phyloP scores from a whole-genome alignment of 2,888 invertebrate species.

The Anarsia innoxiella region DNA sequence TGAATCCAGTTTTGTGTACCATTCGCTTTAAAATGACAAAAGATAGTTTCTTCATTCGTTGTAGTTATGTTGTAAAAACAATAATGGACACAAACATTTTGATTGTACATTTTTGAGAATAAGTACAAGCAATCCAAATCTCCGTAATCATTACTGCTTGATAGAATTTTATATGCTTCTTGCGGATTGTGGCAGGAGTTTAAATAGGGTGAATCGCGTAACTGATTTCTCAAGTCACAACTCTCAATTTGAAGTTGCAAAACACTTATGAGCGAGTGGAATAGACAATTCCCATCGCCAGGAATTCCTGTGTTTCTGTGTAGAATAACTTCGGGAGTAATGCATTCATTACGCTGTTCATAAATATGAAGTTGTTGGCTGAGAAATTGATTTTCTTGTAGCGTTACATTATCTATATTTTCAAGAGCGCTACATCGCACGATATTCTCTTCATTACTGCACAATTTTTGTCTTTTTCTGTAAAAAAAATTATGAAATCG shows the following conservation, averaged over 20 bases:
- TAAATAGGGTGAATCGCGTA: constrained; percentile 35
- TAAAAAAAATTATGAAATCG: constrained; percentile 10
- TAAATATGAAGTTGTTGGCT: constrained; percentile 20
- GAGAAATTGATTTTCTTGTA: not conserved
- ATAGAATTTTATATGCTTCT: constrained; percentile 30
- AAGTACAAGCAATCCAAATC: constrained; percentile 35
- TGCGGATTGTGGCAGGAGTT: constrained; percentile 35
- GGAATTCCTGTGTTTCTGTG: constrained; percentile 26
- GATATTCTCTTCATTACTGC: constrained; percentile 13
- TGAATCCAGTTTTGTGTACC: constrained; percentile 33
- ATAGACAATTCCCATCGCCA: constrained; percentile 16
- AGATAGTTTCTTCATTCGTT: constrained; percentile 27
- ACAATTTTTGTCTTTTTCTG: constrained; percentile 13
- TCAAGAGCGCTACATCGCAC: constrained; percentile 8
- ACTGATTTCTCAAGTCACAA: constrained; percentile 31
- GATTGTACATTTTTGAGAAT: constrained; percentile 33
- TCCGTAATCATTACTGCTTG: constrained; percentile 17
- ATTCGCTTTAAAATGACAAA: constrained; percentile 36
- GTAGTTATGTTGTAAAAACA: constrained; percentile 27
- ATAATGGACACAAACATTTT: constrained; percentile 38
- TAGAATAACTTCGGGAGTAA: constrained; percentile 30
- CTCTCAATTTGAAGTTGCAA: constrained; percentile 31
- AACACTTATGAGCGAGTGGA: constrained; percentile 30
- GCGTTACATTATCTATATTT: constrained; percentile 18
- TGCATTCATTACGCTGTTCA: constrained; percentile 25